These are phyloP conservation scores for Callimorpha dominula DNA, from an alignment of 2,888 invertebrate genomes.

Conservation along the genomic window DNA sequence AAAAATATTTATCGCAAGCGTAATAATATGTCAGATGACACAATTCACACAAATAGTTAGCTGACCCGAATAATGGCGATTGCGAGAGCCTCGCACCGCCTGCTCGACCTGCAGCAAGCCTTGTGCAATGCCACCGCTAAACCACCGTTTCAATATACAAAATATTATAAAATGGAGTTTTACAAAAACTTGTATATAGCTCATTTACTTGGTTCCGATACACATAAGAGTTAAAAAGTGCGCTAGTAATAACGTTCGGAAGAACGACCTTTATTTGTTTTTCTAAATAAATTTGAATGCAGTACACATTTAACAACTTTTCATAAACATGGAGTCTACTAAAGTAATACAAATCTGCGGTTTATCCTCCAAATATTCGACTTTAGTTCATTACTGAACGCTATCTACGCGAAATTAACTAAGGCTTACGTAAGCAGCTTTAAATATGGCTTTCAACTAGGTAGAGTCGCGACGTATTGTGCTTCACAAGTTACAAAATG, in stretches of 20 bases:
- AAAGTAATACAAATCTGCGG: neutral
- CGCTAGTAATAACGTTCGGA: neutral
- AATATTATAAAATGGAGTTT: conserved; percentile 26
- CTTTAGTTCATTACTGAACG: conserved; percentile 54
- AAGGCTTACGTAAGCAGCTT: conserved; percentile 61
- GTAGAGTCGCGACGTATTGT: conserved; percentile 30
- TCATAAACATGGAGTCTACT: neutral
- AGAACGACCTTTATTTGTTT: neutral
- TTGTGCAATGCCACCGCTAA: conserved; percentile 80
- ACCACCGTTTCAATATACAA: conserved; percentile 46
- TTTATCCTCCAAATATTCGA: conserved; percentile 33
- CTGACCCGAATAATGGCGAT: conserved; percentile 83
- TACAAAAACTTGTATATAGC: neutral
- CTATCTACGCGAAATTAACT: conserved; percentile 59
- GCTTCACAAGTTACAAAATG: conserved; percentile 33
- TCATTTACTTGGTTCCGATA: neutral
- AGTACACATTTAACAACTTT: too few species aligned
- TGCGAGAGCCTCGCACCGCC: conserved; percentile 81
- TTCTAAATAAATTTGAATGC: too few species aligned
- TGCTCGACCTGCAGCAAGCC: conserved; percentile 77
- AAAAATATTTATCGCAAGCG: conserved; percentile 65
- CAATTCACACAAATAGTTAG: conserved; percentile 85
- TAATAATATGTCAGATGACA: conserved; percentile 79
- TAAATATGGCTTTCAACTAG: conserved; percentile 32
- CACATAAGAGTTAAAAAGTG: neutral